Evolutionary conservation across 2,113 vertebrate species (phyloP).

Genomic region (Pseudopipra pipra): DNA sequence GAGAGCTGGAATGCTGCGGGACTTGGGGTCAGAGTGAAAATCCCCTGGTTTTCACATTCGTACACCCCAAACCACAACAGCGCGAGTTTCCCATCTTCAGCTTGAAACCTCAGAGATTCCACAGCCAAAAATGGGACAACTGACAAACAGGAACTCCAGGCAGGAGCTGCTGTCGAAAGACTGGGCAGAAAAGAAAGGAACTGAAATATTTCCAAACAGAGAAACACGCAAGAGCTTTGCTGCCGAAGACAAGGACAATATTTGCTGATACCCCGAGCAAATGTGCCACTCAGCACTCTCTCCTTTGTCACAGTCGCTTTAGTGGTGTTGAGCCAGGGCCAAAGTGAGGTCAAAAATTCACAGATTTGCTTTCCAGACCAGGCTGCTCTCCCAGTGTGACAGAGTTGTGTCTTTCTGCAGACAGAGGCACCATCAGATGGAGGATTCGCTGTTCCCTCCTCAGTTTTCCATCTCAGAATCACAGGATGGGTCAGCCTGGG

Average conservation of each 20-base stretch:
- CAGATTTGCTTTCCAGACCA: neutral
- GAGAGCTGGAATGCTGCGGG: neutral
- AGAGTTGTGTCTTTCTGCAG: neutral
- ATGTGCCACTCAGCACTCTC: neutral
- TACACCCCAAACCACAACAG: conserved; percentile 21
- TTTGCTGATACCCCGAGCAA: neutral
- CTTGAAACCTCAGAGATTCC: conserved; percentile 11
- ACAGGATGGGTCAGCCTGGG: neutral
- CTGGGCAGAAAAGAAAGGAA: neutral
- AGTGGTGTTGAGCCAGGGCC: neutral
- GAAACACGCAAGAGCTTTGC: neutral
- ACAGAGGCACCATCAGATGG: neutral
- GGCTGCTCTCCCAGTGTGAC: neutral
- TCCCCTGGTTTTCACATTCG: conserved; percentile 35
- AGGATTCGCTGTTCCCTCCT: neutral
- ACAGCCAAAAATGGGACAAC: neutral
- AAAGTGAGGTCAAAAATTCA: neutral
- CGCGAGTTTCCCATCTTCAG: conserved; percentile 20
- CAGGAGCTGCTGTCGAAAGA: neutral
- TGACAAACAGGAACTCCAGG: neutral
- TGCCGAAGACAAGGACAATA: neutral
- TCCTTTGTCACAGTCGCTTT: neutral
- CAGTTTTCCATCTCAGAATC: neutral
- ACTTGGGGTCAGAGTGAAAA: conserved; percentile 2
- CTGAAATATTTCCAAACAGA: neutral